phyloP scores from a whole-genome alignment of 2,888 invertebrate genomes.

The Nomada fucata region DNA sequence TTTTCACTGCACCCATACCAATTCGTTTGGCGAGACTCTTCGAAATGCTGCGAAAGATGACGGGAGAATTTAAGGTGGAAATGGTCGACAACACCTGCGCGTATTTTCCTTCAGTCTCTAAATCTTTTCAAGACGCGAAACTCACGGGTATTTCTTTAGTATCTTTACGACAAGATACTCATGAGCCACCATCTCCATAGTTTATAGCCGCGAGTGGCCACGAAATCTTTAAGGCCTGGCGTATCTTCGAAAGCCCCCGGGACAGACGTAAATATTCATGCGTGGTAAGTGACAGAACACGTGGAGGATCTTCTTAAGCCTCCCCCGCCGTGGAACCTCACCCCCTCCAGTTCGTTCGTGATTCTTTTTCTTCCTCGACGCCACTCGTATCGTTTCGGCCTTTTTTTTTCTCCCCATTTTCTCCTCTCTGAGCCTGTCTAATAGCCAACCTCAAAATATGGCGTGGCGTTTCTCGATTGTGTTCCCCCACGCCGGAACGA shows the following conservation, averaged over 20 bases:
- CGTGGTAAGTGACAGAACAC: slow-evolving; percentile 63
- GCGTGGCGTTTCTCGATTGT: slow-evolving; percentile 25
- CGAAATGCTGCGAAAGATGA: too few species aligned
- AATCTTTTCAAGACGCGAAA: slow-evolving; percentile 30
- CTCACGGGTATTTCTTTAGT: slow-evolving; percentile 17
- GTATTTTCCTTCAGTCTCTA: neutral
- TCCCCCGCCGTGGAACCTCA: neutral
- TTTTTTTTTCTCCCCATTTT: neutral
- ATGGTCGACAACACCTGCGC: too few species aligned
- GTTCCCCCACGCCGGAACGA: slow-evolving; percentile 5
- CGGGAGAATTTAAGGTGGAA: too few species aligned
- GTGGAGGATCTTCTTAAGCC: slow-evolving; percentile 57
- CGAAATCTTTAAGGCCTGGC: slow-evolving; percentile 49
- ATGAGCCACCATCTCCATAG: slow-evolving; percentile 35
- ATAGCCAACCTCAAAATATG: slow-evolving; percentile 44
- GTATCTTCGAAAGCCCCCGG: slow-evolving; percentile 47
- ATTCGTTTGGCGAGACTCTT: too few species aligned
- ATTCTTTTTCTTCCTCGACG: slow-evolving; percentile 11
- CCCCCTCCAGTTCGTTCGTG: neutral
- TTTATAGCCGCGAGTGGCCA: slow-evolving; percentile 53
- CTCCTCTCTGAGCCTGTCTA: slow-evolving; percentile 6
- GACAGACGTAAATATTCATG: slow-evolving; percentile 72
- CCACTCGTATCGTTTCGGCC: neutral
- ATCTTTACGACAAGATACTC: slow-evolving; percentile 15
- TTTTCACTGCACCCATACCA: too few species aligned